These are phyloP conservation scores for Mellilla xanthometata DNA, from an alignment of 2,888 invertebrate genomes.

Conservation along the genomic window DNA sequence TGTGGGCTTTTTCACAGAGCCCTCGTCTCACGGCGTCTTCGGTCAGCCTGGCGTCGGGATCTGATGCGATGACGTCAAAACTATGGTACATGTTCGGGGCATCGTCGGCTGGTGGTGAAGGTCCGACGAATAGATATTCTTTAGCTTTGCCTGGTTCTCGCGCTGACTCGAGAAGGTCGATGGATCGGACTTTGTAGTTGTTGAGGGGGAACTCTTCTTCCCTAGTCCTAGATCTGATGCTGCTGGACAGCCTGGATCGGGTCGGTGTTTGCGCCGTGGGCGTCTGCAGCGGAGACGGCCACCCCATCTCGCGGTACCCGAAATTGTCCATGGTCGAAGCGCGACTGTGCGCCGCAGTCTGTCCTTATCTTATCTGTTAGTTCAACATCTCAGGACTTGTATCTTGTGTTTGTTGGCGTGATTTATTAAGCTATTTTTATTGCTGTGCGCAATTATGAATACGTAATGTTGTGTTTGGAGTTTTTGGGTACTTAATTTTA, in stretches of 20 bases:
- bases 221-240: conserved; percentile 66
- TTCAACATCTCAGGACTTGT: conserved; percentile 52
- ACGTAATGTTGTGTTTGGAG: conserved; percentile 16
- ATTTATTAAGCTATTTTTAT: conserved; percentile 71
- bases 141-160: conserved; percentile 81
- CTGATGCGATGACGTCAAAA: conserved; percentile 86
- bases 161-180: conserved; percentile 84
- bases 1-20: conserved; percentile 87
- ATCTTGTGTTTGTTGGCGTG: conserved; percentile 56
- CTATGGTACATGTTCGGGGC: conserved; percentile 90
- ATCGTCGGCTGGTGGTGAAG: conserved; percentile 91
- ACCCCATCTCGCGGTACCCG: conserved; percentile 84
- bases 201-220: conserved; percentile 84
- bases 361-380: conserved; percentile 68
- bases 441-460: conserved; percentile 45
- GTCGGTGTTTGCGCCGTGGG: conserved; percentile 51
- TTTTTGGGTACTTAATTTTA: conserved; percentile 9
- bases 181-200: conserved; percentile 57
- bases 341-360: conserved; percentile 52
- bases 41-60: conserved; percentile 87
- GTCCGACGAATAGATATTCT: conserved; percentile 90
- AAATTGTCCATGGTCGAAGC: conserved; percentile 83
- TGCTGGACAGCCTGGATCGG: conserved; percentile 59
- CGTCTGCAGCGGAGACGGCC: conserved; percentile 64
- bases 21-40: conserved; percentile 87